A percentile compares a stretch with the other conserved stretches of the same genome.
phyloP scores from a whole-genome alignment of 2,113 vertebrate genomes.

The Erinaceus europaeus region DNA sequence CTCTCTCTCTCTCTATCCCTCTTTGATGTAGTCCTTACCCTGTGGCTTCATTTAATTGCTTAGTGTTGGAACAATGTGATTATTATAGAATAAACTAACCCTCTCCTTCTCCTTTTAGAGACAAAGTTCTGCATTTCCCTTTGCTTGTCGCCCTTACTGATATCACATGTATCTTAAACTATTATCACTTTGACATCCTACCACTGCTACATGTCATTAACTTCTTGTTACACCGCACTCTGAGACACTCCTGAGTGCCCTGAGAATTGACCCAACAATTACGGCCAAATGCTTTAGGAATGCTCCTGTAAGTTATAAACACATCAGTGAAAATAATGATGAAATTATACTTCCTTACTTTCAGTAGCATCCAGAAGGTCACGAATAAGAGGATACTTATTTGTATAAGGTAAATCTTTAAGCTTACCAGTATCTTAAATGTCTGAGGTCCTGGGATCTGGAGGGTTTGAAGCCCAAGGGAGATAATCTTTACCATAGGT shows the following conservation, averaged over 20 bases:
- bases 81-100: not conserved
- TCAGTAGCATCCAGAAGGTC: slow-evolving; percentile 72
- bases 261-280: slow-evolving; percentile 73
- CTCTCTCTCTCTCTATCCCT: too few relatives aligned
- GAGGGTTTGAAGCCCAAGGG: not conserved
- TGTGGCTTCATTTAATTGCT: not conserved
- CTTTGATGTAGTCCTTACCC: not conserved
- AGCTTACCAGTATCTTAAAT: not conserved
- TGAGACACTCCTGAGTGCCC: slow-evolving; percentile 67
- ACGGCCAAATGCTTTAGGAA: slow-evolving; percentile 69
- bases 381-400: slow-evolving; percentile 45
- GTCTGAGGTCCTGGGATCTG: not conserved
- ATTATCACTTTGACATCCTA: slow-evolving; percentile 36
- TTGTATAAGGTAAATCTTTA: not conserved
- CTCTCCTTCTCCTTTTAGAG: not conserved
- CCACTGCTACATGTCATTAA: slow-evolving; percentile 57
- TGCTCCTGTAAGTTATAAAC: slow-evolving; percentile 72
- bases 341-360: slow-evolving; percentile 75
- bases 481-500: not conserved
- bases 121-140: not conserved
- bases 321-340: slow-evolving; percentile 75
- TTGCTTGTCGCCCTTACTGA: not conserved
- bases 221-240: slow-evolving; percentile 49
- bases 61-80: not conserved
- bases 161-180: slow-evolving; percentile 15